A percentile compares a stretch with the other conserved stretches of the same genome.
Evolutionary conservation across 2,113 vertebrate genomes (phyloP).

Genomic region (Todiramphus saurophagus): DNA sequence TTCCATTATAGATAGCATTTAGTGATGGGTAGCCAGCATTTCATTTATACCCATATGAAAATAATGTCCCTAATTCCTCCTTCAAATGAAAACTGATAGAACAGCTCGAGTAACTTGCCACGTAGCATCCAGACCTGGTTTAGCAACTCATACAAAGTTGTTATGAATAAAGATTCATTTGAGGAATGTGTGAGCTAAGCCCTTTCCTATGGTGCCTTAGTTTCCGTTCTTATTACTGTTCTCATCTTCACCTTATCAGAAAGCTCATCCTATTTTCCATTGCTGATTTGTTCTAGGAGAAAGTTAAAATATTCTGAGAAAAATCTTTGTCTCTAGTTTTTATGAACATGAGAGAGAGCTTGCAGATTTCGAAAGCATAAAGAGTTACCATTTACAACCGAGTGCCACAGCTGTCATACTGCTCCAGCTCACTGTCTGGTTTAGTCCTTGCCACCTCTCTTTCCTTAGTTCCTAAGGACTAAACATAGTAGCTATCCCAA

Average conservation of each 20-base stretch:
- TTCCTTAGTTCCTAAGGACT: not conserved
- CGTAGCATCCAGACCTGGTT: not conserved
- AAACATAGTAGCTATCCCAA: not conserved
- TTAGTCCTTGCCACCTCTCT: not conserved
- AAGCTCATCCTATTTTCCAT: not conserved
- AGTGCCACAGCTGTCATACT: not conserved
- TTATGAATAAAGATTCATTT: not conserved
- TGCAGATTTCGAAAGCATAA: not conserved
- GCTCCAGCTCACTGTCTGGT: fast-evolving
- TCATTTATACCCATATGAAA: not conserved
- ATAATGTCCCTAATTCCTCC: not conserved
- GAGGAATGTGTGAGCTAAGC: not conserved
- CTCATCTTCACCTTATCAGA: not conserved
- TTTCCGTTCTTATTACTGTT: not conserved
- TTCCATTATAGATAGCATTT: not conserved
- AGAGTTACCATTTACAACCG: not conserved
- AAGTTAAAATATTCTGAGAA: not conserved
- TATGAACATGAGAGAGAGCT: not conserved
- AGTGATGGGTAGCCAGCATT: not conserved
- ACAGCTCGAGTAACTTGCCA: not conserved
- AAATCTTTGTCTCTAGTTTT: not conserved
- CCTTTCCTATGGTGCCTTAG: not conserved
- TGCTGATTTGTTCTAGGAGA: not conserved
- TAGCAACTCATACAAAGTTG: not conserved
- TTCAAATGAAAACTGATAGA: not conserved